These are phyloP conservation scores for Lissocephala sabroskyi DNA, from an alignment of 2,888 invertebrate species.

Conservation along the genomic window DNA sequence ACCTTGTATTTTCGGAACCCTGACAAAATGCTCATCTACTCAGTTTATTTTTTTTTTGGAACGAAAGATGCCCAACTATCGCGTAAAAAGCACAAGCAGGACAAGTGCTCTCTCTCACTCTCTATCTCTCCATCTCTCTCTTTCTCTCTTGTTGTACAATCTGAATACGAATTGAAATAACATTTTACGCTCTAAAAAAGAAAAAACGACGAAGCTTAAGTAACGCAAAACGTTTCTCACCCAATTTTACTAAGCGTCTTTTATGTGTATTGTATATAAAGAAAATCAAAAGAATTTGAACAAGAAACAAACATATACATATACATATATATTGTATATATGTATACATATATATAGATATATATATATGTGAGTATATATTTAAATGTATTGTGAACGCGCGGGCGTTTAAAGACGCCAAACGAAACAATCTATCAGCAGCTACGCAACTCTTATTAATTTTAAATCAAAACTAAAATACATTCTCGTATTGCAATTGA, in stretches of 20 bases:
- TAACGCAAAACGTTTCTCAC: conserved; percentile 60
- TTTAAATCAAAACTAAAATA: conserved; percentile 30
- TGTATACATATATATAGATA: too few species aligned
- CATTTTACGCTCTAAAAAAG: conserved; percentile 53
- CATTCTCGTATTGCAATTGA: conserved; percentile 45
- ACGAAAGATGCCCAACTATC: too few species aligned
- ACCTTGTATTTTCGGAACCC: too few species aligned
- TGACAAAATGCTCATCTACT: too few species aligned
- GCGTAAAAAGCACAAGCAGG: too few species aligned
- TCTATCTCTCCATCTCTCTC: background rate
- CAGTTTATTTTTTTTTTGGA: too few species aligned
- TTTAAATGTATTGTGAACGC: conserved; percentile 18
- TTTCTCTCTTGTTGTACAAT: conserved; percentile 60
- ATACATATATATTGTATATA: conserved; percentile 27
- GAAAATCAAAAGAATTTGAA: conserved; percentile 23
- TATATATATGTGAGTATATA: too few species aligned
- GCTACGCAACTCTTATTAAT: conserved; percentile 28
- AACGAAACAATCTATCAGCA: conserved; percentile 20
- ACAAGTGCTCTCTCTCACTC: too few species aligned
- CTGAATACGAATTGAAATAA: conserved; percentile 22
- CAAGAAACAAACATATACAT: conserved; percentile 37
- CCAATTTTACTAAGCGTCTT: conserved; percentile 61
- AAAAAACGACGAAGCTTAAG: conserved; percentile 27
- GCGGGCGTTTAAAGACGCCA: too few species aligned
- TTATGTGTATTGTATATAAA: conserved; percentile 65